Base-by-base conservation (phyloP, 2,113 vertebrate species). In the Lamprologus lemairii region DNA sequence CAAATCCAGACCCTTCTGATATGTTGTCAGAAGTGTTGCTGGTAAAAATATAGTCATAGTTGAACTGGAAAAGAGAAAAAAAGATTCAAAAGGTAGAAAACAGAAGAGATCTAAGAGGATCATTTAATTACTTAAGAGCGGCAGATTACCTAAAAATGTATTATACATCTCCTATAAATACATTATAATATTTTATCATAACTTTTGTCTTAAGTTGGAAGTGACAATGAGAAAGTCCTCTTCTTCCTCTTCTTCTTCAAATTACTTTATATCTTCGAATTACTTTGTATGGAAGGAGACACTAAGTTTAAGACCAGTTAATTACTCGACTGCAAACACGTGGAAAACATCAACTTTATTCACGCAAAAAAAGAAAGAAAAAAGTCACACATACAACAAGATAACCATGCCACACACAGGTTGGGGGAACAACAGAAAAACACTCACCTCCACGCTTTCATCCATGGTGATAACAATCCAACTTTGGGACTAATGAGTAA, bases 1-100 rank as follows among this genome's bases (percentile, higher is more conserved):
- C 95, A 0, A 92, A 95, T 55, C 96, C 97, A 12, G 97, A 97
- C 26, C 94, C 97, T 6, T 96, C 96, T 1, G 97, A 97, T 1
- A 93, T 96, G 5, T 95, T 97, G 81, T 97, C 96, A 1, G 95
- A 93, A 0, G 84, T 92, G 88, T 93, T 94, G 26, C 47, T 96
- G 16, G 28, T 92, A 65, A 4, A 93, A 81, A 71, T 93, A 17
- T 4, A 63, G 1, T 9, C 3, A 2, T 23, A 0, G 81, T 28
- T 53, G 2, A 5, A 4, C 95, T 96, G 89, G 19, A 37, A 5
- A 87, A 84, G 17, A 73, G 35, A 42, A 26, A 83, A 84, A 84
- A 33, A 23, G 3, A 57, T 35, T 65, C 2, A n/a, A 12, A 26
- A 63, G 47, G 19, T 42, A 73, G 9, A 60, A 84, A 82, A 68